phyloP scores from a whole-genome alignment of 2,797 vertebrate genomes.

The Leptoclinus maculatus region DNA sequence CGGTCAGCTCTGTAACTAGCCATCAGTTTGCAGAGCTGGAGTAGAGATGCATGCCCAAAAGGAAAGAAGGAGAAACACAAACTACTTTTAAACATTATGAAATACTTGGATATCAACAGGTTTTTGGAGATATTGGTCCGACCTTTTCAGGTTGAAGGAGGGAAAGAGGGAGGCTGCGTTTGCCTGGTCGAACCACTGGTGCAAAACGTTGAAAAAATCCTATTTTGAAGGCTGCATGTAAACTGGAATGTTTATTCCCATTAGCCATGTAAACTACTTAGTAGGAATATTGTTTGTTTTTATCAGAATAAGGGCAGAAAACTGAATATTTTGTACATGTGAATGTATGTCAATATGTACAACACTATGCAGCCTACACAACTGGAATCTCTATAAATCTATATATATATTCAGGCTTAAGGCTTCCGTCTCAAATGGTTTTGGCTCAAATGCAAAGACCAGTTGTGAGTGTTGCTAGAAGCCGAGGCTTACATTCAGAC shows the following conservation, averaged over 20 bases:
- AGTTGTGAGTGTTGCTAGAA: constrained; percentile 6
- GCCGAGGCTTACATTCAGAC: constrained; percentile 9
- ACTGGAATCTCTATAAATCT: neutral
- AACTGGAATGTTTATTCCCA: no score
- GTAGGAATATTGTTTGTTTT: neutral
- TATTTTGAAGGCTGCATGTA: no score
- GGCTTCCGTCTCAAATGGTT: neutral
- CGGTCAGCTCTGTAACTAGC: no score
- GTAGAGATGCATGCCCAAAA: neutral
- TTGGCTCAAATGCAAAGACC: neutral
- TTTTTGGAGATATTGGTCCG: neutral
- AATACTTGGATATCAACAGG: neutral
- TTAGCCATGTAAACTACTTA: no score
- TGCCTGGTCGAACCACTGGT: no score
- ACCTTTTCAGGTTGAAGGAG: neutral
- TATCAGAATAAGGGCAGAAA: neutral
- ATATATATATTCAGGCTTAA: neutral
- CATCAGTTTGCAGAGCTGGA: no score
- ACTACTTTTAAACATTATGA: neutral
- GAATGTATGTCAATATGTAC: no score
- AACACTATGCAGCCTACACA: neutral
- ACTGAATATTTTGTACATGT: neutral
- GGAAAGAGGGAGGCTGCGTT: no score
- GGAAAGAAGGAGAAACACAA: neutral
- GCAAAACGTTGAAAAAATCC: no score